Percentiles rank a stretch among this genome's conserved stretches.
phyloP scores from a whole-genome alignment of 2,888 invertebrate species.

The Arenicola marina region DNA sequence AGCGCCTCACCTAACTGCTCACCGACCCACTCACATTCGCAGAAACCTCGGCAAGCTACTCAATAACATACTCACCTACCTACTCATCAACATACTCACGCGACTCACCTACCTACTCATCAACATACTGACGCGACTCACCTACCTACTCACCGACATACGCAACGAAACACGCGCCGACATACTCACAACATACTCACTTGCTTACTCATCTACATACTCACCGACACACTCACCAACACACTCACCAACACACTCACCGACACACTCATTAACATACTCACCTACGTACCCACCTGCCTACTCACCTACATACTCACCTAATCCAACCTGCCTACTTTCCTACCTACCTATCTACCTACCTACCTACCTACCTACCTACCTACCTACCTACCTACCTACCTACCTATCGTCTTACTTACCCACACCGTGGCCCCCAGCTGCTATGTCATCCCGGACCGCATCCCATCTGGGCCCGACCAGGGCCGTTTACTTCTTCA shows the following conservation, averaged over 20 bases:
- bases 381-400: background rate
- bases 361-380: background rate
- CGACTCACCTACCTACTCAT: too few relatives aligned
- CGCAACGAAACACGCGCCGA: background rate
- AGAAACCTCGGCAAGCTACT: too few relatives aligned
- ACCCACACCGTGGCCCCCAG: too few relatives aligned
- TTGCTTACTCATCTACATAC: background rate
- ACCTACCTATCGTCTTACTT: background rate
- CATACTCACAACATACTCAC: background rate
- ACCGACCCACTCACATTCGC: too few relatives aligned
- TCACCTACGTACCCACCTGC: background rate
- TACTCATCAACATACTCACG: too few relatives aligned
- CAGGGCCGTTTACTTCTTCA: too few relatives aligned
- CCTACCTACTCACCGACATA: background rate
- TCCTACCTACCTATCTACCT: background rate
- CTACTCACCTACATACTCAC: background rate
- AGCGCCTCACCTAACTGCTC: too few relatives aligned
- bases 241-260: constrained; percentile 1
- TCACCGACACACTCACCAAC: constrained; percentile 8
- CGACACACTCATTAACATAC: background rate
- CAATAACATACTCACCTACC: too few relatives aligned
- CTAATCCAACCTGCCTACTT: background rate
- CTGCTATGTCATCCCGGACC: too few relatives aligned
- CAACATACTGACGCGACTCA: too few relatives aligned
- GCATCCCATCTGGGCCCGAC: too few relatives aligned